Evolutionary conservation across 2,888 invertebrate species (phyloP), one percentile per base, ranked within the genome.

Genomic region (Ferdinandea cuprea): DNA sequence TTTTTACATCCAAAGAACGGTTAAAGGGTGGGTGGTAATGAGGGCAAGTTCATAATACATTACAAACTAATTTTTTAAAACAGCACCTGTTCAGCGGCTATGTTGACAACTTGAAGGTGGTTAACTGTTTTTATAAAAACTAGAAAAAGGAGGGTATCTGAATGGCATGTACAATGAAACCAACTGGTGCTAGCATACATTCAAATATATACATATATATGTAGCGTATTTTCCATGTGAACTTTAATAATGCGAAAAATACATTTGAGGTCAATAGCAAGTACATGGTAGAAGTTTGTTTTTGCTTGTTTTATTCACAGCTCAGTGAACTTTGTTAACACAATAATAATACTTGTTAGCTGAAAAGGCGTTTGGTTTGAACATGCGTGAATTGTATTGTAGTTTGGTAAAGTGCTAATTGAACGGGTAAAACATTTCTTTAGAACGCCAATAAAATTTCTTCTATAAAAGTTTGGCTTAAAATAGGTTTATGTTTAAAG

Each of bases 191-290:
- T 21, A 50, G 19, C 54, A n/a, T n/a, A 7, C 25, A 13, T 42
- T 17, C 42, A 15, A 42, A 17, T 42, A 13, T 11, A n/a, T 15
- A 56, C 17, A n/a, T 42, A 30, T 9, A 42, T 40, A 6, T 32
- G 50, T 37, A 25, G 37, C n/a, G n/a, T n/a, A n/a, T 15, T 65
- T 65, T 44, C 21, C 46, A 37, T 21, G 35, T 19, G 17, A 32
- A 21, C 37, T 9, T 74, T 74, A 80, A 80, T 69, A 65, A 74
- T 80, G 80, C 28, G 80, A 80, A 80, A 25, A 52, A 50, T 63
- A 9, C 17, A 58, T 80, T 74, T 74, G 63, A 61, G 80, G 80
- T 74, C 80, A 80, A 80, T 80, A 74, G 80, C 80, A 80, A 80
- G 74, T 69, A 56, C 63, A 66, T 13, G 44, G 7, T 8, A 58